phyloP scores from a whole-genome alignment of 2,113 vertebrate genomes.

The Phainopepla nitens region DNA sequence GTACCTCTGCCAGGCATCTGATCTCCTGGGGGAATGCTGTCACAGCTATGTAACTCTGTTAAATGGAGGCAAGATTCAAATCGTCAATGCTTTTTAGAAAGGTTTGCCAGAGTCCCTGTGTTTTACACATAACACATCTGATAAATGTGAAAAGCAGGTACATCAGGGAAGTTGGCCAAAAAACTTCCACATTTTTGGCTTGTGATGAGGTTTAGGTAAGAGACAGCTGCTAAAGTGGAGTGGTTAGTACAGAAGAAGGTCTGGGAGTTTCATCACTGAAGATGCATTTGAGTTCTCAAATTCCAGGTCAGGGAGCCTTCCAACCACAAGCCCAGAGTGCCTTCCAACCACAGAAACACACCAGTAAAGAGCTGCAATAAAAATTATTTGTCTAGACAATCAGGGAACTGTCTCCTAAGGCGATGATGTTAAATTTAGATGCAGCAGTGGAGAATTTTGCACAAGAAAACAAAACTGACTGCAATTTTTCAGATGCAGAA shows the following conservation, averaged over 20 bases:
- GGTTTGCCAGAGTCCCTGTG: background rate
- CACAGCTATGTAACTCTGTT: background rate
- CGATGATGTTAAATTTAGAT: background rate
- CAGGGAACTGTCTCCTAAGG: background rate
- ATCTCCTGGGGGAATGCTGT: background rate
- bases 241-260: background rate
- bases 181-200: background rate
- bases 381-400: background rate
- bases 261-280: background rate
- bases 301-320: background rate
- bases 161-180: background rate
- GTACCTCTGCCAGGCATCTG: background rate
- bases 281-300: background rate
- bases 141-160: background rate
- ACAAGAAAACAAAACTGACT: background rate
- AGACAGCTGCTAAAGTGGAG: background rate
- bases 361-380: background rate
- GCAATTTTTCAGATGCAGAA: background rate
- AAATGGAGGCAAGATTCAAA: background rate
- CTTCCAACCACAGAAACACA: background rate
- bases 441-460: background rate
- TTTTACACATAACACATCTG: background rate
- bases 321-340: background rate
- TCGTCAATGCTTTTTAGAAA: background rate
- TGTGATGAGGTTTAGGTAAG: background rate